Evolutionary conservation across 2,888 invertebrate genomes (phyloP).

Genomic region (Harmothoe impar): DNA sequence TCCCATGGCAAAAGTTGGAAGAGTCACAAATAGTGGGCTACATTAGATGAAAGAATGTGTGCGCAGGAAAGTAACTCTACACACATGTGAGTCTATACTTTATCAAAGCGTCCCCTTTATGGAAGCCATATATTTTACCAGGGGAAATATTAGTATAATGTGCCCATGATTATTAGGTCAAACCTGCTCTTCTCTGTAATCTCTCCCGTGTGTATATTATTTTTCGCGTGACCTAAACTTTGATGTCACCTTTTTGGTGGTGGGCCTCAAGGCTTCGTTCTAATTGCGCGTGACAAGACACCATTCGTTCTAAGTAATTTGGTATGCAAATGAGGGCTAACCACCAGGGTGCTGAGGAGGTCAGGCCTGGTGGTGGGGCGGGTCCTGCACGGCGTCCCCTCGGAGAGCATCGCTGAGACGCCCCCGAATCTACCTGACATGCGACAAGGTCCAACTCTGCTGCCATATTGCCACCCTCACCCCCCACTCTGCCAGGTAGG

Average conservation of each 20-base stretch:
- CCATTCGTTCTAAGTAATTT: slow-evolving; percentile 54
- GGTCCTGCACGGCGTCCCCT: background rate
- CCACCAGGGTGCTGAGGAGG: background rate
- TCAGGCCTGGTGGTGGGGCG: background rate
- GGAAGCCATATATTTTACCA: no score
- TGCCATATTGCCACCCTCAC: background rate
- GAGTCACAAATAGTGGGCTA: no score
- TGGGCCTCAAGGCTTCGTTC: background rate
- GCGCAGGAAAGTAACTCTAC: no score
- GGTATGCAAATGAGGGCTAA: slow-evolving; percentile 54
- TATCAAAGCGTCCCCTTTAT: no score
- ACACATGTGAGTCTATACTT: no score
- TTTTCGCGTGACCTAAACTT: background rate
- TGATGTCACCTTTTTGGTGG: slow-evolving; percentile 3
- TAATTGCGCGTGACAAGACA: slow-evolving; percentile 49
- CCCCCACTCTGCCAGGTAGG: background rate
- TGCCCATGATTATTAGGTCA: slow-evolving; percentile 12
- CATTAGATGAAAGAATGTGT: no score
- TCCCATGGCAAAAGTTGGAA: no score
- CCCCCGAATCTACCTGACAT: slow-evolving; percentile 7
- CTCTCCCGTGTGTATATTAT: background rate
- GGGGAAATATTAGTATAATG: background rate
- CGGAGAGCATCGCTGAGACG: background rate
- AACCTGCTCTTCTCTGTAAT: background rate
- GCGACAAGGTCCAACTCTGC: background rate